Base-by-base conservation (phyloP, 2,113 vertebrate species). In the Rhodinocichla rosea region DNA sequence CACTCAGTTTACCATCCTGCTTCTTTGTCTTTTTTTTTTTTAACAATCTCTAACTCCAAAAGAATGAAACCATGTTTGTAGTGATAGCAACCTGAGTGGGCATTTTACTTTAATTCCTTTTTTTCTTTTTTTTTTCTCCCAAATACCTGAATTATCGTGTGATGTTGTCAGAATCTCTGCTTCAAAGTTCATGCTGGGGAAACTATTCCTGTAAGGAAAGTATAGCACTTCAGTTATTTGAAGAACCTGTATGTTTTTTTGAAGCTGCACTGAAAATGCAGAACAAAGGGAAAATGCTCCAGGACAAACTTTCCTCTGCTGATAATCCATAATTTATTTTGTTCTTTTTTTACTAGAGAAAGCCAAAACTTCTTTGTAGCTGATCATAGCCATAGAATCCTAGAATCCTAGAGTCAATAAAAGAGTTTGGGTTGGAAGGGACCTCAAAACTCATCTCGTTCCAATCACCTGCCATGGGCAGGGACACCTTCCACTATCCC, bases 191-290 rank as follows among this genome's bases (percentile, higher is more conserved):
- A 82, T 95, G 91, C 92, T 95, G 92, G 91, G 85, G 77, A 94
- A 95, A 89, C 92, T 97, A 87, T 93, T 96, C 90, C 95, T 95
- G 92, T 73, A 96, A 96, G 92, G 89, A 94, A 97, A 96, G 89
- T 85, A 95, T 59, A 94, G 77, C 50, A 87, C 69, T 96, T 95
- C 49, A 75, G 93, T 95, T 93, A 93, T 94, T 82, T 92, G 81
- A 94, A 93, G 62, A 96, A 96, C 74, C 84, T 91, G 62, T 16
- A 94, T 1, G 8, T 1, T 77, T 83, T 69, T 86, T 63, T 87
- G 84, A 92, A 92, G 64, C 75, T 94, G 75, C 78, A 76, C 11
- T 90, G 70, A 76, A 91, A 94, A 82, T 74, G 78, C 84, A 93
- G 78, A 88, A 76, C 65, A 88, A 70, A 91, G 73, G 53, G 77